These are phyloP conservation scores for Fregata magnificens DNA, from an alignment of 2,113 vertebrate genomes.

Conservation along the genomic window DNA sequence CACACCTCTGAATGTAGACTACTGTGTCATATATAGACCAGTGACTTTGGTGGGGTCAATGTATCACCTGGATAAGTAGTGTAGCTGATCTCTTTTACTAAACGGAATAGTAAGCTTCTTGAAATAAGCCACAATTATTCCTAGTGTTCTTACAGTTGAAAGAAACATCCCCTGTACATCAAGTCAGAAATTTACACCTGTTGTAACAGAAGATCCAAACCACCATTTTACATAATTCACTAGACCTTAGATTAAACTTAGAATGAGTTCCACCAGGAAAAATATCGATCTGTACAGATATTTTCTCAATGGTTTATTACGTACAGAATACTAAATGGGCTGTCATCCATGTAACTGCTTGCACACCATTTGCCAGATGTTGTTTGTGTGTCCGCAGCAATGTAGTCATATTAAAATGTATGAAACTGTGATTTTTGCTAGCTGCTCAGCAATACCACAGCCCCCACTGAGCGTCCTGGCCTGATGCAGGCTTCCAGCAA, in stretches of 20 bases:
- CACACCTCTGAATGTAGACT: not conserved
- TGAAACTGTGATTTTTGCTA: not conserved
- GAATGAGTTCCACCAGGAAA: not conserved
- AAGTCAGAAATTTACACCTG: not conserved
- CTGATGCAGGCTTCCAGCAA: not conserved
- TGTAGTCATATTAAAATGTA: slow-evolving; percentile 4
- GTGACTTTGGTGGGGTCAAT: not conserved
- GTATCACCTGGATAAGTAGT: not conserved
- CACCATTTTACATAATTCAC: not conserved
- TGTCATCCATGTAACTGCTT: not conserved
- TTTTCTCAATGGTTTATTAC: not conserved
- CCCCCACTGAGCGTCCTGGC: not conserved
- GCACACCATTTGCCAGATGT: slow-evolving; percentile 35
- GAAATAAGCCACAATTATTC: not conserved
- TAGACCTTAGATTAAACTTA: not conserved
- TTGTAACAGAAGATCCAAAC: not conserved
- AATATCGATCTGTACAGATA: not conserved
- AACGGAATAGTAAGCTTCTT: not conserved
- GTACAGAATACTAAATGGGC: not conserved
- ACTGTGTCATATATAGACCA: rapidly evolving
- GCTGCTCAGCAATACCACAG: not conserved
- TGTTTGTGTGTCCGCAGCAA: slow-evolving; percentile 24
- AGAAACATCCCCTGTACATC: not conserved
- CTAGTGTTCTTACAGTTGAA: not conserved
- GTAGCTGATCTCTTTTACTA: not conserved